Evolutionary conservation across 2,113 vertebrate species (phyloP).

Genomic region (Herpetotheres cachinnans): DNA sequence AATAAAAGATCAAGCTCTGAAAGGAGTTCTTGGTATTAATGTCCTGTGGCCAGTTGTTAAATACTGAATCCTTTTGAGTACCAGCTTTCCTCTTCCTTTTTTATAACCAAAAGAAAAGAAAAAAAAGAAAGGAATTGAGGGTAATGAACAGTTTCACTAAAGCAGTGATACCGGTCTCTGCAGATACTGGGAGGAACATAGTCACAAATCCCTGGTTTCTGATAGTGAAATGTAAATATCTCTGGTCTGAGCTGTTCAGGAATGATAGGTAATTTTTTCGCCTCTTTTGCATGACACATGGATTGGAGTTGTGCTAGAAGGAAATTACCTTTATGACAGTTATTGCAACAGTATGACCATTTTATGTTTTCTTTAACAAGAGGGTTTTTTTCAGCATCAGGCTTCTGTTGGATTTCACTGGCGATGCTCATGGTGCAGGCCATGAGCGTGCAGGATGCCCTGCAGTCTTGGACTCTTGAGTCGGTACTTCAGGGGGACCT

Average conservation of each 20-base stretch:
- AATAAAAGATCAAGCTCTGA: not conserved
- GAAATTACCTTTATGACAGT: not conserved
- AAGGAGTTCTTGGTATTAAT: not conserved
- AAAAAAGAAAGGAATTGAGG: not conserved
- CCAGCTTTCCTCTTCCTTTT: not conserved
- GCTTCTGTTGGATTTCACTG: not conserved
- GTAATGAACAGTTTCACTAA: not conserved
- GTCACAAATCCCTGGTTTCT: not conserved
- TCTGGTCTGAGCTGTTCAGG: not conserved
- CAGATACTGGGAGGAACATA: not conserved
- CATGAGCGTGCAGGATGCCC: rapidly evolving
- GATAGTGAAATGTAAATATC: not conserved
- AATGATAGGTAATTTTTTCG: not conserved
- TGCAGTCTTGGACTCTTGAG: not conserved
- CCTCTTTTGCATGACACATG: not conserved
- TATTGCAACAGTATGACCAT: not conserved
- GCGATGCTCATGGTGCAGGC: rapidly evolving
- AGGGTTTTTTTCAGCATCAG: not conserved
- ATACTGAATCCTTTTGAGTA: not conserved
- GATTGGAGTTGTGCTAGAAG: not conserved
- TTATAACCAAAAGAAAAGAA: not conserved
- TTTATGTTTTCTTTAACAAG: not conserved
- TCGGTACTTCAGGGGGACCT: rapidly evolving
- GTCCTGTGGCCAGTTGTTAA: not conserved
- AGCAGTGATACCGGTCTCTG: not conserved